Base-by-base conservation (phyloP, 1,140 invertebrate genomes). In the Planococcus citri region DNA sequence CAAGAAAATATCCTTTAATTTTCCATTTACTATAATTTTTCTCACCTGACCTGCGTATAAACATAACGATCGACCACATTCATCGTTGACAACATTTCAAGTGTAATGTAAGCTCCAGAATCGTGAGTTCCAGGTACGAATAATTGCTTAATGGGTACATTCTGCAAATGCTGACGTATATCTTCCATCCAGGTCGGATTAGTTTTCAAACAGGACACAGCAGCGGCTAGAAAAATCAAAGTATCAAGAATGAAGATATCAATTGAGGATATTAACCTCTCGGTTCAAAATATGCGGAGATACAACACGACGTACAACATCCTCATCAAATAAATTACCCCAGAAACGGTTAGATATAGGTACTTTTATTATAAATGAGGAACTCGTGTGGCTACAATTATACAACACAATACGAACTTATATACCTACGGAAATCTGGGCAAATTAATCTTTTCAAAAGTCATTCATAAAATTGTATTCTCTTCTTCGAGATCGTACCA, bases 71-170 rank as follows among this genome's bases (percentile, higher is more conserved):
- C 57, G 64, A 70, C 60, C 27, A 68, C 68, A 69, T 51, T 72
- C 70, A 60, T 17, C 25, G 27, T 27, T 33, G 57, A 25, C 22
- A 29, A 24, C 14, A 64, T n/a, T 17, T 74, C 58, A 0, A 75
- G 73, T 27, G 78, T 74, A 37, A 79, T 75, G 72, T 81, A 78
- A 1, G 83, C 79, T 12, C 83, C 85, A 1, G 86, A 83, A 72
- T 87, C 83, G 72, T 87, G 86, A 1, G 83, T 84, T 12, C 86
- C 86, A 0, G 85, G 85, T 67, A 87, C 76, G 70, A 85, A 84
- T 1, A 86, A 72, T 68, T 84, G 78, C 10, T 78, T 74, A 33
- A 87, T 72, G 41, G 75, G 77, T 33, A 80, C 70, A 20, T 75
- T 72, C 0, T 78, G 79, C 1, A 85, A 73, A 2, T 73, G 73